Evolutionary conservation across 2,888 invertebrate genomes (phyloP).

Genomic region (Boloria euphrosyne): DNA sequence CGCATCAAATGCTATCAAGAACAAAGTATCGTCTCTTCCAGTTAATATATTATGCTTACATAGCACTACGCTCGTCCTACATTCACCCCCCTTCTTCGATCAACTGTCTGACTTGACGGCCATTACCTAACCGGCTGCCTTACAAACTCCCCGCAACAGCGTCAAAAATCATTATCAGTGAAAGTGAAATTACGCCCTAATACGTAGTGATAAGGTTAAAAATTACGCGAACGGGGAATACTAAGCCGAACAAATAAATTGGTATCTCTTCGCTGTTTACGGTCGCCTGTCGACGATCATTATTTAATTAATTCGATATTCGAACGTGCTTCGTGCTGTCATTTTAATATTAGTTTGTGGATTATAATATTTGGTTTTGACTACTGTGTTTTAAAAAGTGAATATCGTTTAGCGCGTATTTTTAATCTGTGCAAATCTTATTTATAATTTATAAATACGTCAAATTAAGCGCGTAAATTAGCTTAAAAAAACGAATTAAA

Average conservation of each 20-base stretch:
- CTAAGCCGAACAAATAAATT: conserved; percentile 51
- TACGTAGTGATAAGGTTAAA: conserved; percentile 51
- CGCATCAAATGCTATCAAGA: conserved; percentile 48
- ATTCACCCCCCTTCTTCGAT: conserved; percentile 77
- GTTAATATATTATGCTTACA: conserved; percentile 51
- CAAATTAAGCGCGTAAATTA: conserved; percentile 20
- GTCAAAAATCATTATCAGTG: conserved; percentile 42
- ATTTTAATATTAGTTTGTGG: conserved; percentile 43
- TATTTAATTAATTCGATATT: conserved; percentile 77
- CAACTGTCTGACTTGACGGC: conserved; percentile 70
- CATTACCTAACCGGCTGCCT: conserved; percentile 77
- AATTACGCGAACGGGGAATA: conserved; percentile 44
- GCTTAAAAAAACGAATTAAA: neutral
- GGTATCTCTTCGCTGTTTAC: conserved; percentile 69
- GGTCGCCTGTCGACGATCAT: conserved; percentile 67
- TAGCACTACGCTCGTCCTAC: conserved; percentile 66
- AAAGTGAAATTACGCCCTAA: conserved; percentile 46
- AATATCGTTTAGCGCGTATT: conserved; percentile 19
- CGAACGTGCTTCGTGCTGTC: conserved; percentile 67
- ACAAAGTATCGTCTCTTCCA: conserved; percentile 54
- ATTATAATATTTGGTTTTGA: conserved; percentile 21
- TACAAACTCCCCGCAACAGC: conserved; percentile 60
- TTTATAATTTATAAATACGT: neutral
- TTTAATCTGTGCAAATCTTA: conserved; percentile 11
- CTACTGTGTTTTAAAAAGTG: conserved; percentile 12